phyloP scores from a whole-genome alignment of 2,888 invertebrate species.

The Xestobium rufovillosum region DNA sequence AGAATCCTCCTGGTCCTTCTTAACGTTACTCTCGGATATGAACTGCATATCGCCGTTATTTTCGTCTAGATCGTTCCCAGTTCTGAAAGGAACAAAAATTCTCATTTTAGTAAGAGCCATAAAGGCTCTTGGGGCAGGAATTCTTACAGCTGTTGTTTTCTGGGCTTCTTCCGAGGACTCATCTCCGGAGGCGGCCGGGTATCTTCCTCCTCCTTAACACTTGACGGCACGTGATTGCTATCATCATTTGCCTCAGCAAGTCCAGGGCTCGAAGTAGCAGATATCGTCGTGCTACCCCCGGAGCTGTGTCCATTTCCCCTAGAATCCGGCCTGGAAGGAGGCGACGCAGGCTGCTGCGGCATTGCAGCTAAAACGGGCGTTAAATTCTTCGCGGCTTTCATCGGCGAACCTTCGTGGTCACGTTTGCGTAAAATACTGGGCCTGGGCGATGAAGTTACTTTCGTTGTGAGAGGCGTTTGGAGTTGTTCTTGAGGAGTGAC shows the following conservation, averaged over 20 bases:
- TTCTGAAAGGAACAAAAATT: conserved; percentile 38
- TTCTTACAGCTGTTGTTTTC: conserved; percentile 80
- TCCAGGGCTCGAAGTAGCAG: conserved; percentile 77
- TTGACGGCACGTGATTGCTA: conserved; percentile 35
- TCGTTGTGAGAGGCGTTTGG: conserved; percentile 23
- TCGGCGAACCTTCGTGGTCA: conserved; percentile 67
- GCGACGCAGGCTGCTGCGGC: conserved; percentile 35
- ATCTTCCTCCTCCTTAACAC: conserved; percentile 39
- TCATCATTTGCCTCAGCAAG: conserved; percentile 53
- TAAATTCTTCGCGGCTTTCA: conserved; percentile 59
- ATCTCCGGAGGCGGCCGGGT: conserved; percentile 52
- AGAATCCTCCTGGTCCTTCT: conserved; percentile 40
- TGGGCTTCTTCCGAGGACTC: conserved; percentile 83
- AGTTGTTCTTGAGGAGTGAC: not conserved
- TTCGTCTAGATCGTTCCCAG: conserved; percentile 49
- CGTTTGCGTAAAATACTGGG: conserved; percentile 84
- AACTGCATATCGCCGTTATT: conserved; percentile 55
- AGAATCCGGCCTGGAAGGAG: conserved; percentile 41
- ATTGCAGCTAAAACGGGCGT: conserved; percentile 40
- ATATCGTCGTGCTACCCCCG: conserved; percentile 77
- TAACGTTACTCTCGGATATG: conserved; percentile 45
- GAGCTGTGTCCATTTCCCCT: conserved; percentile 42
- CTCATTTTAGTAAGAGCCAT: conserved; percentile 36
- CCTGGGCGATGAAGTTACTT: conserved; percentile 52
- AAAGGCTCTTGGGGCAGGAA: too few relatives aligned